Base-by-base conservation (phyloP, 1,140 invertebrate genomes). In the Anoplophora glabripennis region DNA sequence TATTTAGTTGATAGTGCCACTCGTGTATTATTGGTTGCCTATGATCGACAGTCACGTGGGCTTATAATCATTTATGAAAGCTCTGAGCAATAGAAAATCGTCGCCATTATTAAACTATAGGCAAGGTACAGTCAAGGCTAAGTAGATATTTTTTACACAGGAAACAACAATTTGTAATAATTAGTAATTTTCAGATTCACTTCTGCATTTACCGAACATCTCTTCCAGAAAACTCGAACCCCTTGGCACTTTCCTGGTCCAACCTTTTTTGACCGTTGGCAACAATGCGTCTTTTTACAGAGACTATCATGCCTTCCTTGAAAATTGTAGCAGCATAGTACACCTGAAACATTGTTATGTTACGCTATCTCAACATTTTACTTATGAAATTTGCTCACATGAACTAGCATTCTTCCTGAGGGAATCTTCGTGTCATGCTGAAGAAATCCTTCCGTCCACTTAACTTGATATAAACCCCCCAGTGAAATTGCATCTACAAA, bases 391-490 rank as follows among this genome's bases (percentile, higher is more conserved):
- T n/a, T n/a, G 18, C 36, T 53, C 71, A 84, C 79, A 47, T 80
- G 77, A 0, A 82, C 61, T 0, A 84, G 49, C 64, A 79, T 52
- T 35, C 72, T 73, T 37, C 81, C 64, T 21, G 71, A 57, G 12
- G 73, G 55, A 38, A 80, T 71, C 12, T 76, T 71, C 0, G 46
- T 57, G 28, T 75, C 65, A 66, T 71, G 56, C 37, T 71, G 53
- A 48, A 82, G 49, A 54, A 80, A 79, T 53, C 84, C 87, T 74
- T 89, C 78, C 0, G 94, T 77, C 95, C 95, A 98, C 9, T 76
- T 83, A 1, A 98, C 72, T 35, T 89, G 89, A 0, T 88, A 89
- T 12, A 98, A 76, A 74, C 98, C 94, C 48, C 94, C 93, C 63
- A 87, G 82, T 7, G 87, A 86, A 1, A 83, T 63, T 1, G 89